Evolutionary conservation across 2,888 invertebrate species (phyloP).

Genomic region (Steinernema carpocapsae): DNA sequence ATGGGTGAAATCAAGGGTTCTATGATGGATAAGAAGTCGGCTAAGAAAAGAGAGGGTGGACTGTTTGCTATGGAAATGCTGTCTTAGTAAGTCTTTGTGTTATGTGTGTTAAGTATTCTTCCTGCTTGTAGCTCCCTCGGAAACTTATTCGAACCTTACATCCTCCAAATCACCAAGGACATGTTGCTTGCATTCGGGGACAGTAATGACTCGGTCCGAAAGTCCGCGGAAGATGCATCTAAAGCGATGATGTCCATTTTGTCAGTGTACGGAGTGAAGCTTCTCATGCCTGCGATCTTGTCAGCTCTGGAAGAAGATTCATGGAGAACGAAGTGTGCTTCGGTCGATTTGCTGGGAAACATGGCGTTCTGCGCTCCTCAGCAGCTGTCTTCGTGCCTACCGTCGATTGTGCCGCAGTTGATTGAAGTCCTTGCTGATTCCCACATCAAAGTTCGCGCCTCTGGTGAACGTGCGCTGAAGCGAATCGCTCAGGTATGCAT

Average conservation of each 20-base stretch:
- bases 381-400: constrained; percentile 94
- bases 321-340: constrained; percentile 89
- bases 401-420: constrained; percentile 94
- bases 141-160: constrained; percentile 95
- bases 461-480: constrained; percentile 83
- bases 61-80: constrained; percentile 93
- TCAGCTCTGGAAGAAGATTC: constrained; percentile 94
- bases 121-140: constrained; percentile 86
- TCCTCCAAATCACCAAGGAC: constrained; percentile 93
- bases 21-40: constrained; percentile 95
- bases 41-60: constrained; percentile 86
- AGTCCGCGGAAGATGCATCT: constrained; percentile 90
- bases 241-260: constrained; percentile 83
- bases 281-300: constrained; percentile 89
- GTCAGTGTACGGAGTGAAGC: constrained; percentile 94
- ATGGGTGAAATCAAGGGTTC: constrained; percentile 81
- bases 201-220: constrained; percentile 86
- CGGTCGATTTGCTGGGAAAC: constrained; percentile 54
- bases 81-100: constrained; percentile 44
- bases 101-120: not conserved
- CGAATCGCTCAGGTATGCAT: constrained; percentile 87
- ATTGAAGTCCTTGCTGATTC: constrained; percentile 96
- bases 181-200: constrained; percentile 94
- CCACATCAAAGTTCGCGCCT: constrained; percentile 74
- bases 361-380: constrained; percentile 88